Evolutionary conservation across 2,797 vertebrate genomes (phyloP).

Genomic region (Urosaurus nigricauda): DNA sequence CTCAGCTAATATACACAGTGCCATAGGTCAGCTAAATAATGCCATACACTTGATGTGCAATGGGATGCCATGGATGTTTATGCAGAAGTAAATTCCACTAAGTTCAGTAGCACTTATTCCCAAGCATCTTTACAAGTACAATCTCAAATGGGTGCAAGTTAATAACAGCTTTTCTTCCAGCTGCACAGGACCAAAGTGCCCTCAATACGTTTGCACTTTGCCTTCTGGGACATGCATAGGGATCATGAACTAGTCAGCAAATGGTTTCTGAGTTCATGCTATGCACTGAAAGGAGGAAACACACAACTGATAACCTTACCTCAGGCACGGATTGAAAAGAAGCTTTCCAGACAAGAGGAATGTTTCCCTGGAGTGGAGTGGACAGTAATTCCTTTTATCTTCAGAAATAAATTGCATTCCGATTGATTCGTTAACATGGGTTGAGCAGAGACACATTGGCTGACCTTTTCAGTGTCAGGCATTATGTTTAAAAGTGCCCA

Average conservation of each 20-base stretch:
- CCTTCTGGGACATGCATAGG: background rate
- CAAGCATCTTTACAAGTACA: background rate
- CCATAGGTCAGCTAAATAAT: background rate
- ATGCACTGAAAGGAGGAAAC: background rate
- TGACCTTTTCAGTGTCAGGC: background rate
- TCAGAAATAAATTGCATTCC: background rate
- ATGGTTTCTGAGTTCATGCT: background rate
- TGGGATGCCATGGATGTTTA: background rate
- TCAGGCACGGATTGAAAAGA: background rate
- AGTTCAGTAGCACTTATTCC: background rate
- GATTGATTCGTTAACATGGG: background rate
- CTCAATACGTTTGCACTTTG: background rate
- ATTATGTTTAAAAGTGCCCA: constrained; percentile 7
- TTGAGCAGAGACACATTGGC: background rate
- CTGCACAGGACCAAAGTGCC: background rate
- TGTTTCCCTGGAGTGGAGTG: background rate
- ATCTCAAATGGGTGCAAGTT: background rate
- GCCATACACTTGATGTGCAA: background rate
- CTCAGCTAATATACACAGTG: background rate
- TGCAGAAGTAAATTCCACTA: background rate
- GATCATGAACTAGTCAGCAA: background rate
- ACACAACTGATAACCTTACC: background rate
- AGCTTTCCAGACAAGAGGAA: background rate
- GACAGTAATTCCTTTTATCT: background rate
- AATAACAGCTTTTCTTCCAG: background rate